These are phyloP conservation scores for Megalopta genalis DNA, from an alignment of 1,140 invertebrate genomes.

Conservation along the genomic window DNA sequence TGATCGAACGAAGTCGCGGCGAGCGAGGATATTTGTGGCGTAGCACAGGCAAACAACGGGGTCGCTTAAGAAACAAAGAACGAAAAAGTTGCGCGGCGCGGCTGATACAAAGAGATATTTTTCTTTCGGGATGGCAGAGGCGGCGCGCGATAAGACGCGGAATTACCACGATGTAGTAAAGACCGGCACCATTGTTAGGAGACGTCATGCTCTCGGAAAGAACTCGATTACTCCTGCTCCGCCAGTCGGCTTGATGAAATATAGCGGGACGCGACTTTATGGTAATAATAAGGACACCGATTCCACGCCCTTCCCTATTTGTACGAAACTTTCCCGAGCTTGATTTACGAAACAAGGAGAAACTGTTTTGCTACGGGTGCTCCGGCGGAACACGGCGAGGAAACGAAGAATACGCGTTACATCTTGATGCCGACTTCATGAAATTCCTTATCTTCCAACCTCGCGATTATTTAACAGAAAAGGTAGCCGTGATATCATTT, in stretches of 20 bases:
- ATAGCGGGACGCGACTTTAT: slow-evolving; percentile 17
- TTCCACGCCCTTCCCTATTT: neutral
- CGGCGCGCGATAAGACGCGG: slow-evolving; percentile 40
- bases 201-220: slow-evolving; percentile 29
- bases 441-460: too few species aligned
- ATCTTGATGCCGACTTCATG: too few species aligned
- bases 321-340: slow-evolving; percentile 16
- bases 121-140: slow-evolving; percentile 26
- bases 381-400: too few species aligned
- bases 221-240: slow-evolving; percentile 45
- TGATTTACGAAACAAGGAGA: neutral
- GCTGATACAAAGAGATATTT: slow-evolving; percentile 42
- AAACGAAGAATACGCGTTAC: neutral
- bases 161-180: slow-evolving; percentile 38
- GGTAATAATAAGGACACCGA: slow-evolving; percentile 32
- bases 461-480: too few species aligned
- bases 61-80: slow-evolving; percentile 43
- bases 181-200: slow-evolving; percentile 20
- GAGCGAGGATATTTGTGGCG: neutral
- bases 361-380: neutral
- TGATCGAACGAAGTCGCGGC: too few species aligned
- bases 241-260: slow-evolving; percentile 28
- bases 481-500: too few species aligned
- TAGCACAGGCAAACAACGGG: neutral
- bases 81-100: slow-evolving; percentile 16